Conservation (phyloP, 2,888 invertebrate genomes). For the Priocnemis perturbator region DNA sequence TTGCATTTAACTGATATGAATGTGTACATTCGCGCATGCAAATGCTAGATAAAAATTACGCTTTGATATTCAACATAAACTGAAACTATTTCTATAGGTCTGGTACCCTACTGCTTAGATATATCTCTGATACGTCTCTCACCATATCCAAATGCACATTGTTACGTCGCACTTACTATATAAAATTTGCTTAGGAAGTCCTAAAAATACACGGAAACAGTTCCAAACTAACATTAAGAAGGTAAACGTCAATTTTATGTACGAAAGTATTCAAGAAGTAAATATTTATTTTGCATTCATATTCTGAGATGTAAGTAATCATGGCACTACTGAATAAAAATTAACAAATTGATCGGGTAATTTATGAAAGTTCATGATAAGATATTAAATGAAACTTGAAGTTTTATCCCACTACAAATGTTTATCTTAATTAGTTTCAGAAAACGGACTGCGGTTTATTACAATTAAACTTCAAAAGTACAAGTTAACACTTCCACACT, state of each 20-base stretch:
- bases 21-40: no score
- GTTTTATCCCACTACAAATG: no score
- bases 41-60: no score
- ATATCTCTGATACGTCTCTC: background rate
- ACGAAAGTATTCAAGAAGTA: background rate
- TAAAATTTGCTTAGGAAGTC: conserved; percentile 72
- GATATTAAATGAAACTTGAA: no score
- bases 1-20: background rate
- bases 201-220: conserved; percentile 68
- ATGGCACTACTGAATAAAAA: conserved; percentile 17
- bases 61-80: no score
- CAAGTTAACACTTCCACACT: no score
- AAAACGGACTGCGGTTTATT: no score
- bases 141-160: conserved; percentile 17
- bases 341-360: background rate
- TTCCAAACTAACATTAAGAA: conserved; percentile 44
- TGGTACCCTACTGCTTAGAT: background rate
- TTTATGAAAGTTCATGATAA: no score
- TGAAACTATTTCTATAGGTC: no score
- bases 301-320: conserved; percentile 6
- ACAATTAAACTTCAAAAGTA: no score
- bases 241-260: conserved; percentile 11
- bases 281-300: background rate
- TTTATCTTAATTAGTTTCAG: no score
- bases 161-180: conserved; percentile 69